Percentiles rank a stretch among this genome's conserved stretches.
These are phyloP conservation scores for Scomber colias DNA, from an alignment of 2,113 vertebrate genomes.

Conservation along the genomic window DNA sequence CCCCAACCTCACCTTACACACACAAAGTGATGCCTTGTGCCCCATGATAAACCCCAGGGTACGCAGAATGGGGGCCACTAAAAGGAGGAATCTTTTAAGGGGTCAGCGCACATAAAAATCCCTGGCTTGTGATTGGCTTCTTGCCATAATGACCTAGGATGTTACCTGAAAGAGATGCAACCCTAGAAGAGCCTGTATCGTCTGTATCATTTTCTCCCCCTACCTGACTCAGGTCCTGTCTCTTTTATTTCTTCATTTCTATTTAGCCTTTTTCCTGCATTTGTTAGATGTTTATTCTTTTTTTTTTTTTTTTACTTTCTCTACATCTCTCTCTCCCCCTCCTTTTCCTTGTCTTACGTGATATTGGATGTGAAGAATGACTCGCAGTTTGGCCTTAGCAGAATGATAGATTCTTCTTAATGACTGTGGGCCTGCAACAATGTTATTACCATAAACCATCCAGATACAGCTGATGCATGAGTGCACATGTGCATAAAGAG, in stretches of 20 bases:
- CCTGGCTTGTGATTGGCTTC: slow-evolving; percentile 36
- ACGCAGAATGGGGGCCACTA: slow-evolving; percentile 5
- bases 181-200: neutral
- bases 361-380: slow-evolving; percentile 64
- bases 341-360: slow-evolving; percentile 6
- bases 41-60: slow-evolving; percentile 18
- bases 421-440: slow-evolving; percentile 53
- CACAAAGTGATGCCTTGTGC: slow-evolving; percentile 32
- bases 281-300: slow-evolving; percentile 23
- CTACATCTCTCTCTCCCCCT: neutral
- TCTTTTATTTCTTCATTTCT: slow-evolving; percentile 14
- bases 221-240: slow-evolving; percentile 8
- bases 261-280: slow-evolving; percentile 8
- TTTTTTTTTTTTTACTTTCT: neutral
- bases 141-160: slow-evolving; percentile 47
- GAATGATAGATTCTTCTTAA: slow-evolving; percentile 74
- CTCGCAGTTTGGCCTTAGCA: slow-evolving; percentile 57
- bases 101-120: slow-evolving; percentile 35
- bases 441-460: slow-evolving; percentile 75
- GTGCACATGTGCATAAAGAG: slow-evolving; percentile 69
- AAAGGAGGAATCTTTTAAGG: slow-evolving; percentile 18
- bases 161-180: slow-evolving; percentile 13
- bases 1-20: slow-evolving; percentile 31
- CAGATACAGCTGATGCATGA: slow-evolving; percentile 62
- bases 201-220: neutral